A percentile compares a stretch with the other conserved stretches of the same genome.
Conservation (phyloP, 2,113 vertebrate genomes). For the Thunnus thynnus region DNA sequence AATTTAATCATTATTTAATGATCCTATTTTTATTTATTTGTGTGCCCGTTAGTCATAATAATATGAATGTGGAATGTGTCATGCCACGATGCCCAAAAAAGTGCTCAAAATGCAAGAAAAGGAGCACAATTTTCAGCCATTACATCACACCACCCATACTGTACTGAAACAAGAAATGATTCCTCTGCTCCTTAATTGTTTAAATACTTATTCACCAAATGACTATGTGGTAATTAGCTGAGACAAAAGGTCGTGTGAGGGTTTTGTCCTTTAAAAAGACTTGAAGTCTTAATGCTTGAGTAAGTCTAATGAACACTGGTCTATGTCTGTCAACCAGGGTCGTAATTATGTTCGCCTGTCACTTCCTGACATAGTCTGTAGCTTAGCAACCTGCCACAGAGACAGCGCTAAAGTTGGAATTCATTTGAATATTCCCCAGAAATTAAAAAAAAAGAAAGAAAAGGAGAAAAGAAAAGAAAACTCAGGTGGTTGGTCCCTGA, state of each 20-base stretch:
- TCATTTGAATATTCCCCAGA: conserved; percentile 60
- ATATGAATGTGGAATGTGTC: not conserved
- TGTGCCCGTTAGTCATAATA: too few species aligned
- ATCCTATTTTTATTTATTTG: not conserved
- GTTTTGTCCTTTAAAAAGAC: conserved; percentile 47
- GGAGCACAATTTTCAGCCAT: not conserved
- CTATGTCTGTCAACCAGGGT: conserved; percentile 72
- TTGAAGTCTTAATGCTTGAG: conserved; percentile 73
- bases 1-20: not conserved
- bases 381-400: conserved; percentile 72
- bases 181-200: conserved; percentile 52
- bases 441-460: conserved; percentile 4
- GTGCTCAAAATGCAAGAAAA: not conserved
- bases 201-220: conserved; percentile 45
- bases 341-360: conserved; percentile 76
- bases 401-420: conserved; percentile 65
- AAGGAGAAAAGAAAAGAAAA: not conserved
- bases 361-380: conserved; percentile 75
- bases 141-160: not conserved
- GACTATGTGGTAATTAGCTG: conserved; percentile 56
- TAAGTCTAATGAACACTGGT: conserved; percentile 75
- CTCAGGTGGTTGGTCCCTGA: conserved; percentile 3
- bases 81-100: not conserved
- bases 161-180: not conserved
- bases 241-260: conserved; percentile 50